Percentiles rank a stretch among this genome's conserved stretches.
Evolutionary conservation across 2,113 vertebrate genomes (phyloP).

Genomic region (Psettodes erumei): DNA sequence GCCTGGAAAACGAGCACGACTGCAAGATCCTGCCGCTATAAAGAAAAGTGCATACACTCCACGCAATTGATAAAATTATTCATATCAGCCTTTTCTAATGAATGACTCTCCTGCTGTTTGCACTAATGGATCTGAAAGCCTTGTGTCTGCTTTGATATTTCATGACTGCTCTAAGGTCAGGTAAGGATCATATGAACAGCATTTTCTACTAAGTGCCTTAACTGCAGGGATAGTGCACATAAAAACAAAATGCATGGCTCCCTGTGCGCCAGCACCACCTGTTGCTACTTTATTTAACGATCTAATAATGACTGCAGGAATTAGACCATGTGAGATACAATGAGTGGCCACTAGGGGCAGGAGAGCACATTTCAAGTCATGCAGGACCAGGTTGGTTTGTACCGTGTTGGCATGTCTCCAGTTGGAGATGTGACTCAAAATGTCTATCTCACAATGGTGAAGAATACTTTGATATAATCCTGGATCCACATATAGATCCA

Average conservation of each 20-base stretch:
- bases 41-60: no score
- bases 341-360: no score
- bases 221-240: background rate
- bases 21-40: background rate
- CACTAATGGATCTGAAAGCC: conserved; percentile 11
- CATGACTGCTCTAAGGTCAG: background rate
- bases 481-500: no score
- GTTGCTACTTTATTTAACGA: no score
- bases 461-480: no score
- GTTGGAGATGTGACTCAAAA: no score
- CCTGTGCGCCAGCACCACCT: conserved; percentile 38
- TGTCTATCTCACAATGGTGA: no score
- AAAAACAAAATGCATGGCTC: background rate
- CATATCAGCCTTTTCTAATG: background rate
- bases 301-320: no score
- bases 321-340: no score
- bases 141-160: background rate
- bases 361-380: no score
- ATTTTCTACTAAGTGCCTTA: background rate
- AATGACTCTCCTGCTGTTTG: background rate
- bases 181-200: background rate
- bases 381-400: no score
- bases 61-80: conserved; percentile 1
- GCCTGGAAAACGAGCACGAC: background rate
- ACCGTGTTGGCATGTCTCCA: no score